Evolutionary conservation across 1,140 invertebrate genomes (phyloP).

Genomic region (Platorchestia sp.): DNA sequence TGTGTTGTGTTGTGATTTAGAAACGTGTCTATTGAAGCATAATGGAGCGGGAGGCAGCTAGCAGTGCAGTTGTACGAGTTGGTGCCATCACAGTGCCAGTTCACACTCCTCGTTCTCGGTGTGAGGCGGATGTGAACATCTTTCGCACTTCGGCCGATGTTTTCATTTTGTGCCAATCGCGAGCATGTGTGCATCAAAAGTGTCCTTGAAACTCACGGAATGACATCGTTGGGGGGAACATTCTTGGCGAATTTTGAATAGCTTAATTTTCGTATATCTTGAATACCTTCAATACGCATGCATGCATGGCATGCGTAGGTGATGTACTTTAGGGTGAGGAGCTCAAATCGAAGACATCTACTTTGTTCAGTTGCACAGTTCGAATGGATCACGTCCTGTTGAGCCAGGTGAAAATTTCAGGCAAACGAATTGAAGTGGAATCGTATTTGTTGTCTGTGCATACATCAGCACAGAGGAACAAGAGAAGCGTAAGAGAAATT

Average conservation of each 20-base stretch:
- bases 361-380: background rate
- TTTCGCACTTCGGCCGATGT: background rate
- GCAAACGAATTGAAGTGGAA: background rate
- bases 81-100: background rate
- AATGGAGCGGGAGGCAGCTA: background rate
- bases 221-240: background rate
- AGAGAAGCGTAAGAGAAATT: background rate
- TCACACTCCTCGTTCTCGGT: background rate
- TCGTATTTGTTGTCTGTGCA: background rate
- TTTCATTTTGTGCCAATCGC: background rate
- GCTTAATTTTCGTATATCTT: background rate
- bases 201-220: background rate
- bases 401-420: background rate
- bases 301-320: background rate
- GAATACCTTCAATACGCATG: no score
- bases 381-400: background rate
- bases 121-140: background rate
- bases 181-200: background rate
- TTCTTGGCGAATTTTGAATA: background rate
- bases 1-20: background rate
- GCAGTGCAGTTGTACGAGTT: background rate
- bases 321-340: background rate
- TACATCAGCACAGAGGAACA: background rate
- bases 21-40: background rate
- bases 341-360: background rate